phyloP scores from a whole-genome alignment of 2,888 invertebrate species.

The Nematopogon swammerdamellus region DNA sequence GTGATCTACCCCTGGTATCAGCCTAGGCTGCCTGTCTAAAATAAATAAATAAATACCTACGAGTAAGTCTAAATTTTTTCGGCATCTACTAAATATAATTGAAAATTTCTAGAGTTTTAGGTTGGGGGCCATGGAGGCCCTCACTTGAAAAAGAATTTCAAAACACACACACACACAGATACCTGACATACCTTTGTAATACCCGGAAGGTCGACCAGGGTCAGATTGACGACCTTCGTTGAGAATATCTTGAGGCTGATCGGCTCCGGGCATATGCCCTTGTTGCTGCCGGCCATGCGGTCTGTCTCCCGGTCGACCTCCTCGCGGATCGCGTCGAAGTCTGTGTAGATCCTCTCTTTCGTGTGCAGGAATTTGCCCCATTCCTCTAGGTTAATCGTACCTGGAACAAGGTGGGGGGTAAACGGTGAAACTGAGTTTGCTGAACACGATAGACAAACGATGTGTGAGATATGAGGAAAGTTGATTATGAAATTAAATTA shows the following conservation, averaged over 20 bases:
- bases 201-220: slow-evolving; percentile 96
- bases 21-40: no score
- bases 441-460: no score
- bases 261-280: slow-evolving; percentile 93
- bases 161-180: no score
- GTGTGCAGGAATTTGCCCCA: slow-evolving; percentile 97
- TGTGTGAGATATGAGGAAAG: no score
- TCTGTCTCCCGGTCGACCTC: slow-evolving; percentile 97
- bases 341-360: slow-evolving; percentile 80
- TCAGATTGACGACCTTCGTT: slow-evolving; percentile 89
- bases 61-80: no score
- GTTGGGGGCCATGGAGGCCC: no score
- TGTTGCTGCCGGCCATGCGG: slow-evolving; percentile 90
- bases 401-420: slow-evolving; percentile 53
- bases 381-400: slow-evolving; percentile 82
- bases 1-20: no score
- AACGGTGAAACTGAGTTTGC: neutral
- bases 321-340: slow-evolving; percentile 85
- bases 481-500: no score
- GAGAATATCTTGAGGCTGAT: slow-evolving; percentile 97
- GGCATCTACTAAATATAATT: no score
- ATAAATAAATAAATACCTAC: no score
- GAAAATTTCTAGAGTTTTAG: no score
- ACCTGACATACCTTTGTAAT: slow-evolving; percentile 96
- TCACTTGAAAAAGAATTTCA: no score